phyloP scores from a whole-genome alignment of 2,113 vertebrate species.

The Neodontobutis hainanensis region DNA sequence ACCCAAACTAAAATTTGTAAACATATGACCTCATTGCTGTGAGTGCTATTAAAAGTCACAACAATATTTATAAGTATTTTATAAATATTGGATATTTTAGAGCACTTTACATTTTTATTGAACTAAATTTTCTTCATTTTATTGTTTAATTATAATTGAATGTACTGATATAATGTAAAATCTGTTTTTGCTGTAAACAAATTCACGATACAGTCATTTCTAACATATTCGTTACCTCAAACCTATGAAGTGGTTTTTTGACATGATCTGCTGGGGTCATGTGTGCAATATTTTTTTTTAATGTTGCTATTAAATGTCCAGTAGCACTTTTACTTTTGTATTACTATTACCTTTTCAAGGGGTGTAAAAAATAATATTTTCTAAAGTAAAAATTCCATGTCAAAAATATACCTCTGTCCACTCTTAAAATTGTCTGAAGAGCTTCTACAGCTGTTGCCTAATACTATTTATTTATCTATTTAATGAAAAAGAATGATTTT shows the following conservation, averaged over 20 bases:
- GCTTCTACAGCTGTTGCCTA: too few species aligned
- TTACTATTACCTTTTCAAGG: not conserved
- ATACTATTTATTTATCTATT: too few species aligned
- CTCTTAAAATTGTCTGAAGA: too few species aligned
- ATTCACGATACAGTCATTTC: not conserved
- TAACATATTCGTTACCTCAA: conserved; percentile 35
- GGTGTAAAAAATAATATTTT: conserved; percentile 10
- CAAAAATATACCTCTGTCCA: not conserved
- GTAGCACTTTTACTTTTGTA: conserved; percentile 64
- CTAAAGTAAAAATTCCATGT: conserved; percentile 19
- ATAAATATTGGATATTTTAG: not conserved
- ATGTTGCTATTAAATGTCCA: conserved; percentile 35
- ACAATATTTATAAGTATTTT: not conserved
- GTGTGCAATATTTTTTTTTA: conserved; percentile 58
- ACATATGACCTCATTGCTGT: not conserved
- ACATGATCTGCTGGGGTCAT: conserved; percentile 7
- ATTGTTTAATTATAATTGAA: too few species aligned
- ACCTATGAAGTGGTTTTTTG: conserved; percentile 4
- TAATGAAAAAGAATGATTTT: too few species aligned
- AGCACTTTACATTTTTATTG: not conserved
- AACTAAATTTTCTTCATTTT: not conserved
- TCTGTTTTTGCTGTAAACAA: not conserved
- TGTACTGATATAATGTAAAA: not conserved
- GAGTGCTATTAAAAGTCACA: not conserved
- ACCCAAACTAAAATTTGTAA: not conserved